These are phyloP conservation scores for Drosophila subobscura DNA, from an alignment of 1,140 invertebrate species.

Conservation along the genomic window DNA sequence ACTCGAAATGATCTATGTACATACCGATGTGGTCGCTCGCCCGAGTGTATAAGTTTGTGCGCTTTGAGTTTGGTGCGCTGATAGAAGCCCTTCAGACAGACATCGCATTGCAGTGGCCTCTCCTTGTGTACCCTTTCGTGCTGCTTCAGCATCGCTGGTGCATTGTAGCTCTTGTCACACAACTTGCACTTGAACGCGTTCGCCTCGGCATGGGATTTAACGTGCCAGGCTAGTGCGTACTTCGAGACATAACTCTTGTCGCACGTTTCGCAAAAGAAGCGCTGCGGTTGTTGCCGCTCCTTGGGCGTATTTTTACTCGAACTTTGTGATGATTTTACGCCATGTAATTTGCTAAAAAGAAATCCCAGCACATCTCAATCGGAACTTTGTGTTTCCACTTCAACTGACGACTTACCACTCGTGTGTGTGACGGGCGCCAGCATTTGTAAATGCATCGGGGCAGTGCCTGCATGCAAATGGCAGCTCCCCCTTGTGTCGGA, in stretches of 20 bases:
- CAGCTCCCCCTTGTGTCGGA: conserved; percentile 53
- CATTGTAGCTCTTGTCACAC: conserved; percentile 54
- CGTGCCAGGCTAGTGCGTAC: conserved; percentile 52
- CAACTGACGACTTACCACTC: conserved; percentile 45
- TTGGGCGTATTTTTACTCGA: conserved; percentile 45
- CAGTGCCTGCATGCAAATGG: conserved; percentile 56
- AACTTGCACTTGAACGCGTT: conserved; percentile 52
- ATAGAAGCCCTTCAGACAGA: conserved; percentile 64
- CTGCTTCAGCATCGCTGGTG: conserved; percentile 52
- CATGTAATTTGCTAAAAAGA: conserved; percentile 51
- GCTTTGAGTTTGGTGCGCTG: conserved; percentile 44
- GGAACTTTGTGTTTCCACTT: background rate
- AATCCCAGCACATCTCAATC: no score
- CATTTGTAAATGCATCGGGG: conserved; percentile 44
- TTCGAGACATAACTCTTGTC: conserved; percentile 62
- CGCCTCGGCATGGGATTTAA: conserved; percentile 45
- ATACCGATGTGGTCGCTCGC: conserved; percentile 57
- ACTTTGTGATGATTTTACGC: conserved; percentile 39
- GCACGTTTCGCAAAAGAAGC: conserved; percentile 47
- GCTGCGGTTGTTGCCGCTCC: conserved; percentile 24
- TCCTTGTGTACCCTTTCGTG: conserved; percentile 61
- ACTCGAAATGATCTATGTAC: background rate
- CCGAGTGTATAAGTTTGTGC: conserved; percentile 64
- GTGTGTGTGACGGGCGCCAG: conserved; percentile 56
- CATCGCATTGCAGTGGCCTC: conserved; percentile 57